Base-by-base conservation (phyloP, 1,140 invertebrate genomes). In the Schlechtendalia chinensis region DNA sequence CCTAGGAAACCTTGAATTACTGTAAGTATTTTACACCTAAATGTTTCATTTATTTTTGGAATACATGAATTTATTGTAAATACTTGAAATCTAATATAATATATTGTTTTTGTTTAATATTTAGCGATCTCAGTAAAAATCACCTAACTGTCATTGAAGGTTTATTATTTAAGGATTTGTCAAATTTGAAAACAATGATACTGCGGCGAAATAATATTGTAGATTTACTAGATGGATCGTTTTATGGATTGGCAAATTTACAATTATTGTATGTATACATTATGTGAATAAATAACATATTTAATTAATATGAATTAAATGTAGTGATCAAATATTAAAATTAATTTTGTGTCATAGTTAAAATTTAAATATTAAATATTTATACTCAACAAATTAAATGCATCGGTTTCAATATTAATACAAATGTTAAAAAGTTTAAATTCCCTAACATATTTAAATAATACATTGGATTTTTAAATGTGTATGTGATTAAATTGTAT, bases 41-140 rank as follows among this genome's bases (percentile, higher is more conserved):
- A 39, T 81, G 72, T 63, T 27, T 32, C 19, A 63, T 81, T 63
- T 81, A 53, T 45, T 65, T 67, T 22, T 65, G 39, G n/a, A 22
- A 8, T 50, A 22, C 19, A n/a, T 22, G n/a, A n/a, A n/a, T 56
- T 56, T 22, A 8, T 56, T n/a, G 5, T 50, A 50, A 50, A 71
- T 75, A 16, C n/a, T 58, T 65, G 67, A 54, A 61, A 53, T 80
- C 58, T 63, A 63, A 81, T 39, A 81, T 65, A 80, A 56, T 83
- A 65, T 65, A n/a, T 81, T 83, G 65, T 77, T 82, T 81, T 47
- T 81, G 77, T 82, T 82, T 83, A 82, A 85, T 82, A 88, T 87
- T 81, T 85, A 92, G 91, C 83, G 94, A 96, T 85, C 85, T 97
- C 22, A 96, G 93, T 85, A 89, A 91, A 82, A 97, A 97, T 85